Evolutionary conservation across 2,797 vertebrate species (phyloP), one percentile per base, ranked within the genome.

Genomic region (Periparus ater): DNA sequence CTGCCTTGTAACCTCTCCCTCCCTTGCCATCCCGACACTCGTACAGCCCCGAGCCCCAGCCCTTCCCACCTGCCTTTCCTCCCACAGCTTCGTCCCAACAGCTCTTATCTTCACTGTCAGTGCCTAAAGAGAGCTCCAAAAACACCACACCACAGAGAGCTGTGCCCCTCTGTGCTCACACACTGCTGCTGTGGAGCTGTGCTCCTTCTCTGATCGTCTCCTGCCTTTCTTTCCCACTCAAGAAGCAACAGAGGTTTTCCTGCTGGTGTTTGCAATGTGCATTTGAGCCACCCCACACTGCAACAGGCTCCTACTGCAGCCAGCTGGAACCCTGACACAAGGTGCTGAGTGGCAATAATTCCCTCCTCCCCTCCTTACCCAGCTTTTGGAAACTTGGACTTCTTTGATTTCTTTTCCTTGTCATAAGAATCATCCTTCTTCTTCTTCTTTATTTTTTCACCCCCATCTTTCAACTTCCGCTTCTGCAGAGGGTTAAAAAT

Each of bases 371-470:
- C 77, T 79, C 91, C 98, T 98, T 97, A 99, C 99, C 98, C 98
- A 8, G 97, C 88, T 95, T 98, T 98, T 27, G 96, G 91, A 85
- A 98, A 97, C 85, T 97, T 96, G 34, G 97, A 96, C 80, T 95
- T 98, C 80, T 98, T 98, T 2, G 97, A 98, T 96, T 98, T 98
- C 96, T 98, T 98, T 78, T 98, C 98, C 88, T 98, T 98, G 91
- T 97, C 96, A 0, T 97, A 98, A 65, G 94, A 97, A 93, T 98
- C 98, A 87, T 98, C 98, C 95, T 98, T 98, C 91, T 96, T 99
- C 96, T 98, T 99, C 96, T 98, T 98, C 84, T 98, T 98, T 81
- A 98, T 97, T 89, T 98, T 97, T 85, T 98, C 98, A 78, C 96
- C 97, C 79, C 97, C 98, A 48, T 98, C 97, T 91, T 98, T 98